phyloP scores from a whole-genome alignment of 2,888 invertebrate species.

The Coelinius sp. region DNA sequence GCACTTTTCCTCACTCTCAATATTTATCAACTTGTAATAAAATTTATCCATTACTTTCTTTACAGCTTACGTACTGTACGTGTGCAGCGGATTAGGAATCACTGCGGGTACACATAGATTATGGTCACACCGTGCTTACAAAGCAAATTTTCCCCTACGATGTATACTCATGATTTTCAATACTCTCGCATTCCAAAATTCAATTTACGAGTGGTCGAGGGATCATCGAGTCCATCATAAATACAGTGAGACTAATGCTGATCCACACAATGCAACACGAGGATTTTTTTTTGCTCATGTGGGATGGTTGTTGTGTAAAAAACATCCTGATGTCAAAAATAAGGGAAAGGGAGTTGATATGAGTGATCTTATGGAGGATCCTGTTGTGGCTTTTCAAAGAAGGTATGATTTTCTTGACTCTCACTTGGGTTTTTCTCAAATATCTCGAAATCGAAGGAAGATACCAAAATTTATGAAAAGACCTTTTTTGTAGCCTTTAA shows the following conservation, averaged over 20 bases:
- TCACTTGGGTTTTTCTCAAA: neutral
- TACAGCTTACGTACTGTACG: slow-evolving; percentile 82
- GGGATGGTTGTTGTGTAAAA: slow-evolving; percentile 92
- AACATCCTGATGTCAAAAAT: slow-evolving; percentile 89
- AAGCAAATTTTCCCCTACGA: slow-evolving; percentile 93
- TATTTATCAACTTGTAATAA: too few relatives aligned
- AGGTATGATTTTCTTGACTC: too few relatives aligned
- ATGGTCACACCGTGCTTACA: slow-evolving; percentile 97
- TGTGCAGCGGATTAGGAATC: slow-evolving; percentile 88
- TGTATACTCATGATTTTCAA: slow-evolving; percentile 83
- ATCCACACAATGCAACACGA: slow-evolving; percentile 91
- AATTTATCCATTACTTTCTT: too few relatives aligned
- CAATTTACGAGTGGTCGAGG: slow-evolving; percentile 81
- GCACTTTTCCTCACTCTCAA: neutral
- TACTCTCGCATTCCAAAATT: slow-evolving; percentile 92
- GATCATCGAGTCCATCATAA: slow-evolving; percentile 90
- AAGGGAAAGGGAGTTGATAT: slow-evolving; percentile 91
- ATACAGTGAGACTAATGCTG: slow-evolving; percentile 93
- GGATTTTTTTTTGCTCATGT: slow-evolving; percentile 98
- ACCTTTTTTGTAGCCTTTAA: too few relatives aligned
- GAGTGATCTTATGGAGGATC: slow-evolving; percentile 86
- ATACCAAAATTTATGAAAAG: too few relatives aligned
- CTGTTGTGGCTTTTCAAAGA: slow-evolving; percentile 88
- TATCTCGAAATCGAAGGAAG: neutral
- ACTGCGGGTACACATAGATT: slow-evolving; percentile 97